Conservation (phyloP, 2,797 vertebrate species). For the Adelosebastes latens region DNA sequence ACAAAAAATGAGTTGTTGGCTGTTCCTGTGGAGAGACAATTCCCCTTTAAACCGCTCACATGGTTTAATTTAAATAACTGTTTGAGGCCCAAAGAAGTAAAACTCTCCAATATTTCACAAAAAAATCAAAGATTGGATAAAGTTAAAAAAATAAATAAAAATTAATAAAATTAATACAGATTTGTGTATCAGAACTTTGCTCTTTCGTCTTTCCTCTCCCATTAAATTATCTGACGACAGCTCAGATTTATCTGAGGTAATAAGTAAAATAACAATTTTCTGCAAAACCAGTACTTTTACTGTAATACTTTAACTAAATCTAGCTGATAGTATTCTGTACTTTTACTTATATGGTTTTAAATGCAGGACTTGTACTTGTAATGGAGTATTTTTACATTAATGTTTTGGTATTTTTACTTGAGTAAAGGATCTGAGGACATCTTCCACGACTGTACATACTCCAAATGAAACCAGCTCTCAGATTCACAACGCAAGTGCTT, state of each 20-base stretch:
- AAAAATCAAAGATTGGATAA: not conserved
- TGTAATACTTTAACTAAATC: not conserved
- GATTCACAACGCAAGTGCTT: conserved; percentile 5
- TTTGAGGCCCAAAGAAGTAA: not conserved
- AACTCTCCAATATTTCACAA: not conserved
- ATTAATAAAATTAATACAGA: not conserved
- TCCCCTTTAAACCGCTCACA: not conserved
- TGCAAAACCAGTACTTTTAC: not conserved
- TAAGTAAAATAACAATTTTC: not conserved
- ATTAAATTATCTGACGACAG: not conserved
- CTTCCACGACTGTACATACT: not conserved
- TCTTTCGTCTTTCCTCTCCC: not conserved
- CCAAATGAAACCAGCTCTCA: not conserved
- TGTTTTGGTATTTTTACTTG: not conserved
- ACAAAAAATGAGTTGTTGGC: not conserved
- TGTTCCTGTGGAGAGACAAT: accelerated
- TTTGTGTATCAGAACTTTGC: not conserved
- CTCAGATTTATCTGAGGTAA: not conserved
- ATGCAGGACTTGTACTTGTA: not conserved
- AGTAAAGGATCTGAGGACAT: not conserved
- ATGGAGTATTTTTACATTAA: not conserved
- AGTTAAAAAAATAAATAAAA: not conserved
- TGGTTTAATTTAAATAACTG: not conserved
- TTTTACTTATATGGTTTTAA: not conserved
- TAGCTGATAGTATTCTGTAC: not conserved